Percentiles rank a stretch among this genome's conserved stretches.
Evolutionary conservation across 92 coral and sea anemone species (phyloP).

Genomic region (Umimayanthus kanabou): DNA sequence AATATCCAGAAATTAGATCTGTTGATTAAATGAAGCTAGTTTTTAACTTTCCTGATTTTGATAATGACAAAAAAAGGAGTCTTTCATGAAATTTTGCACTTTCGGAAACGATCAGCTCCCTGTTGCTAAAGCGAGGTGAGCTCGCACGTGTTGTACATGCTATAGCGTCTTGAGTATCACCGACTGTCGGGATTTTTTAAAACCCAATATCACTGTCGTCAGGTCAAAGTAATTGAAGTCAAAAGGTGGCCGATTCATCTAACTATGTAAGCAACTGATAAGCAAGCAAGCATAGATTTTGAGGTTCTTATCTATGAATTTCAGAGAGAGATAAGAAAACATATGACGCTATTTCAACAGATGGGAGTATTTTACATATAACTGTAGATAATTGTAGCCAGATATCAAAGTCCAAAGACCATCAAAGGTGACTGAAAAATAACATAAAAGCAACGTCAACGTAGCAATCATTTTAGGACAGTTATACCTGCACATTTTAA

Average conservation of each 20-base stretch:
- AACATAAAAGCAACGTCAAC: background rate
- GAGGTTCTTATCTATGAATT: constrained; percentile 14
- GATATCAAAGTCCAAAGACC: too few relatives aligned
- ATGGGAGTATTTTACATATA: background rate
- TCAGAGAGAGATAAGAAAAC: constrained; percentile 33
- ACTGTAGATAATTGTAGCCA: too few relatives aligned
- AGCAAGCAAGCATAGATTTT: background rate
- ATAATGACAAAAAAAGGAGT: constrained; percentile 1
- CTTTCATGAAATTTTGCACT: constrained; percentile 1
- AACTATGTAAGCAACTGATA: constrained; percentile 39
- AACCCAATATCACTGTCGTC: constrained; percentile 13
- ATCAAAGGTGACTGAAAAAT: background rate
- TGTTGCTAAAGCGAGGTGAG: constrained; percentile 3
- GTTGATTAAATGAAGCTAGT: background rate
- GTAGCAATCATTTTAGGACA: background rate
- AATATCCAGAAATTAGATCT: constrained; percentile 15
- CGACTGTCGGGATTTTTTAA: background rate
- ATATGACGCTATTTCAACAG: background rate
- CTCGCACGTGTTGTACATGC: background rate
- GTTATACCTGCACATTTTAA: background rate
- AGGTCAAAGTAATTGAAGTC: constrained; percentile 11
- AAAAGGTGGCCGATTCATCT: background rate
- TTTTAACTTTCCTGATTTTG: constrained; percentile 19
- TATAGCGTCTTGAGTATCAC: background rate
- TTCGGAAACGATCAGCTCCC: background rate